Conservation (phyloP, 2,888 invertebrate genomes). For the Belgica antarctica region DNA sequence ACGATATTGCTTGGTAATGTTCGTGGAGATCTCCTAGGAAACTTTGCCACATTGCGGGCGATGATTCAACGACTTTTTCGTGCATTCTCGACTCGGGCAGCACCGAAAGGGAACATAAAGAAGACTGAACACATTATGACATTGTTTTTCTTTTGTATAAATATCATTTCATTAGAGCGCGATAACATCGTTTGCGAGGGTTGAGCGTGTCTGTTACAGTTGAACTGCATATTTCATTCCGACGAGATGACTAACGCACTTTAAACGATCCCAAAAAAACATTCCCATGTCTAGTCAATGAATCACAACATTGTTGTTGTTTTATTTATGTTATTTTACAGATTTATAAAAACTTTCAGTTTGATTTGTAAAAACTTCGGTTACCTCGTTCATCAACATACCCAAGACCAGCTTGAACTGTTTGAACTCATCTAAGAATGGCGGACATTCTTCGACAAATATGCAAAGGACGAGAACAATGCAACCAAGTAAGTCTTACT, state of each 20-base stretch:
- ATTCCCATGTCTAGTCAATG: constrained; percentile 35
- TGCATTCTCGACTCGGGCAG: neutral
- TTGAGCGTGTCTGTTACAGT: neutral
- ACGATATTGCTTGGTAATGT: constrained; percentile 38
- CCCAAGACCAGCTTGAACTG: constrained; percentile 57
- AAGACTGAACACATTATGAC: constrained; percentile 11
- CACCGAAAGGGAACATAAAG: neutral
- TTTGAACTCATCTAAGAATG: constrained; percentile 61
- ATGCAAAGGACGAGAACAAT: constrained; percentile 46
- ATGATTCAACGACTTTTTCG: neutral
- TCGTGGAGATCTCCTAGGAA: neutral
- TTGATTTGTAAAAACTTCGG: constrained; percentile 1
- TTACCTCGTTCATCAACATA: constrained; percentile 63
- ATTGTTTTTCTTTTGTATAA: constrained; percentile 19
- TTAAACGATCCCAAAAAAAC: neutral
- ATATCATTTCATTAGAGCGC: constrained; percentile 26
- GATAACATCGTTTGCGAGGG: constrained; percentile 28
- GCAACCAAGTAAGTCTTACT: too few species aligned
- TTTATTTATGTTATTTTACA: constrained; percentile 30
- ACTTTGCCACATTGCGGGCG: neutral
- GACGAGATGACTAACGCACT: constrained; percentile 32
- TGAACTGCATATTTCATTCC: neutral
- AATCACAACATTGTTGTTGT: constrained; percentile 36
- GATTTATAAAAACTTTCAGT: constrained; percentile 37
- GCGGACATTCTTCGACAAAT: constrained; percentile 59